Conservation (phyloP, 2,797 vertebrate species). For the Sebastolobus alascanus region DNA sequence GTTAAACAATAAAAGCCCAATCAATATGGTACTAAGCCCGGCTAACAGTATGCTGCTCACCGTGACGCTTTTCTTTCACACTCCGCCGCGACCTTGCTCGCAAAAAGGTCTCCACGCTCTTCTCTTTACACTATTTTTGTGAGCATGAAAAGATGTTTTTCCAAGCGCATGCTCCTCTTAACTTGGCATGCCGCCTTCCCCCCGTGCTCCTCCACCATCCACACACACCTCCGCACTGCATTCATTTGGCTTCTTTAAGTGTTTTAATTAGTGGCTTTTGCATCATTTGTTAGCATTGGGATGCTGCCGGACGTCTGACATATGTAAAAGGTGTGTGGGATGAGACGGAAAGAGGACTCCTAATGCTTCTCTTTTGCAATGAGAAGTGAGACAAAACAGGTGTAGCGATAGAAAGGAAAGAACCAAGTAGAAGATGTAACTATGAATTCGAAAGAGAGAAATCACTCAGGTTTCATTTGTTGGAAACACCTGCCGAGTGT, state of each 20-base stretch:
- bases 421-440: conserved; percentile 3
- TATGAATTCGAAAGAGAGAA: conserved; percentile 39
- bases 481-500: conserved; percentile 60
- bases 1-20: conserved; percentile 48
- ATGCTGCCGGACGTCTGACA: conserved; percentile 45
- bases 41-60: conserved; percentile 34
- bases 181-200: conserved; percentile 38
- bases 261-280: conserved; percentile 76
- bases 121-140: conserved; percentile 37
- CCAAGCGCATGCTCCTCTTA: conserved; percentile 11
- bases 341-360: neutral
- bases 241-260: conserved; percentile 52
- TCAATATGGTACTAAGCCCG: conserved; percentile 41
- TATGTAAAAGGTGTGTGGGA: conserved; percentile 63
- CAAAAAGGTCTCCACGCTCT: conserved; percentile 56
- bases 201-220: neutral
- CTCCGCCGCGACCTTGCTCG: conserved; percentile 51
- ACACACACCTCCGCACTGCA: conserved; percentile 27
- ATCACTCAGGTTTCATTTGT: conserved; percentile 64
- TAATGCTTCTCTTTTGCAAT: conserved; percentile 7
- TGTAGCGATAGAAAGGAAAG: conserved; percentile 3
- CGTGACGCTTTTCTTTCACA: conserved; percentile 52
- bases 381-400: conserved; percentile 28
- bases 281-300: conserved; percentile 53
- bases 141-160: conserved; percentile 57